These are phyloP conservation scores for Hermaeophaga mercurialis DNA, from an alignment of 2,888 invertebrate species.

Conservation along the genomic window DNA sequence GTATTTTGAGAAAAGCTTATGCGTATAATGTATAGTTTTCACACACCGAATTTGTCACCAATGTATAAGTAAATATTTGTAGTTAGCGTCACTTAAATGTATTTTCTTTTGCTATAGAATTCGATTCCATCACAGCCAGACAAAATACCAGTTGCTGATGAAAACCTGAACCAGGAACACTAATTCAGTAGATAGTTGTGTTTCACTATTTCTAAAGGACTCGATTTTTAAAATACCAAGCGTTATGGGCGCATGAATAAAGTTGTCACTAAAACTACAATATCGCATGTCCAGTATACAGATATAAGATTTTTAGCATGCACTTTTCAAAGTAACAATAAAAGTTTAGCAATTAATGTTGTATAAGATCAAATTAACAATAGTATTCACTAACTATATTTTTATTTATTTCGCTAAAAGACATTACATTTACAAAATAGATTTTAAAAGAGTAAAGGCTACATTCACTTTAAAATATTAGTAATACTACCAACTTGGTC, in stretches of 20 bases:
- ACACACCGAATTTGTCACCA: too few species aligned
- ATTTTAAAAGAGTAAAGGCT: too few species aligned
- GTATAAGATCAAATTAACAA: conserved; percentile 15
- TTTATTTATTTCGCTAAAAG: conserved; percentile 12
- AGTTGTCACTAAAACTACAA: conserved; percentile 32
- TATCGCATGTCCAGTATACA: conserved; percentile 37
- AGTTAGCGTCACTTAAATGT: conserved; percentile 8
- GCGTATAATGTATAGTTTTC: too few species aligned
- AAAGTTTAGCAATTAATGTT: conserved; percentile 10
- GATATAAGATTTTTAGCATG: conserved; percentile 36
- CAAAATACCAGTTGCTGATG: conserved; percentile 68
- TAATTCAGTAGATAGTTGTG: conserved; percentile 38
- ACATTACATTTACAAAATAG: conserved; percentile 15
- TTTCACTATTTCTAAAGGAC: conserved; percentile 30
- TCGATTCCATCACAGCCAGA: conserved; percentile 66
- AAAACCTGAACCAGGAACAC: conserved; percentile 74
- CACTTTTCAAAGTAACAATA: conserved; percentile 35
- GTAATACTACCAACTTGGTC: too few species aligned
- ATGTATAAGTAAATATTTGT: too few species aligned
- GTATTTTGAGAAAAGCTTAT: too few species aligned
- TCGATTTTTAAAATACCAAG: conserved; percentile 21
- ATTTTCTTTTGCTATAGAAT: conserved; percentile 63
- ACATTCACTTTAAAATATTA: too few species aligned
- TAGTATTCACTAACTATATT: conserved; percentile 36
- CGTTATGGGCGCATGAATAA: conserved; percentile 7